Base-by-base conservation (phyloP, 2,797 vertebrate species). In the Sebastes dallii region DNA sequence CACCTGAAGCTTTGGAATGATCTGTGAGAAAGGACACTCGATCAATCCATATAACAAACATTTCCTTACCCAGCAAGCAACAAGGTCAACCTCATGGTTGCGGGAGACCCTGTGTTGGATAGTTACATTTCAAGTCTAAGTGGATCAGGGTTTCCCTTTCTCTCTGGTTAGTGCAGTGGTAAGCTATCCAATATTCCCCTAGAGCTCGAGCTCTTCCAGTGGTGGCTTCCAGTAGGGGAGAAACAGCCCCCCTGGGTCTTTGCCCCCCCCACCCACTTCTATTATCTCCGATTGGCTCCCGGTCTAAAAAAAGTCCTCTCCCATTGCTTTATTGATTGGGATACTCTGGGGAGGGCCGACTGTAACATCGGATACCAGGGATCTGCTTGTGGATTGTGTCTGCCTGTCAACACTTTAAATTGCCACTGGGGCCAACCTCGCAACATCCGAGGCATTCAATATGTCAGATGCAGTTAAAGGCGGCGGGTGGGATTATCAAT, bases 301-400 rank as follows among this genome's bases (percentile, higher is more conserved):
- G 13, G 71, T 85, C 79, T 84, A 78, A 93, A 91, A 91, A 91
- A 87, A 81, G 42, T 79, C 46, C 42, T 81, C 78, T 89, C 84
- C 83, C 80, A 84, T 90, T 91, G 82, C 91, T 87, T 81, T 87
- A 96, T 96, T 86, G 95, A 95, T 95, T 84, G 18, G 36, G 66
- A 86, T 80, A 64, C 92, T 85, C 81, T 58, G 62, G 84, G 86
- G 92, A 91, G 69, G 71, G 67, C 70, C 54, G 66, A 73, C 81
- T 86, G 80, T 90, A 89, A 89, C 82, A 88, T 80, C 27, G 79
- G 89, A 94, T 85, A 86, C 89, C 81, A 50, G 65, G 75, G 80
- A 92, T 93, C 80, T 87, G 90, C 80, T 89, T 65, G 81, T 91
- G 88, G 83, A 86, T 84, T 73, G 80, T 90, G 84, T 92, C 86